Evolutionary conservation across 2,113 vertebrate species (phyloP), one percentile per base, ranked within the genome.

Genomic region (Aleadryas rufinucha): DNA sequence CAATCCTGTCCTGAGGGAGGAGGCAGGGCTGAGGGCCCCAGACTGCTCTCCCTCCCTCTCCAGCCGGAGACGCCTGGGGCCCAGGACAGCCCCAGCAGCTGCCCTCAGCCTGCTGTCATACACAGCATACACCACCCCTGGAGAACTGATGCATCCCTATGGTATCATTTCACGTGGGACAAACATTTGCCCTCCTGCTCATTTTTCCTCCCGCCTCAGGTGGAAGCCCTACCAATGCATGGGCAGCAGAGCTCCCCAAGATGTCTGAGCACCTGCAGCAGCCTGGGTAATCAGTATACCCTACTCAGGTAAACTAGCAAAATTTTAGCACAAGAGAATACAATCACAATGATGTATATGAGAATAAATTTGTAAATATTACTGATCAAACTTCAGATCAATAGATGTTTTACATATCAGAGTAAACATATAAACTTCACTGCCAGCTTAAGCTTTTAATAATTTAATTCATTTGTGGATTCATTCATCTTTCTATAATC

Each of bases 101-200:
- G n/a, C 24, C 33, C 61, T 31, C 60, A n/a, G 30, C 21, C 65
- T 31, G 64, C 54, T 23, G 13, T 7, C 63, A 33, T 24, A 53
- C 60, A 33, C 16, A 15, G 6, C 2, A 0, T 52, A 10, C 13
- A 1, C 35, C 0, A 0, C 44, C 5, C 2, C 20, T 2, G 33
- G 3, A 14, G 10, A 77, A 8, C 16, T 2, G 42, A 8, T 13
- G 27, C 16, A 35, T 21, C 28, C 33, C 7, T 2, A 5, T 0
- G 2, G 17, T 10, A 13, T 6, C 11, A 8, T 20, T 52, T 19
- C 60, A 30, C 30, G 45, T 5, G 11, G 20, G 16, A 50, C 16
- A 39, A 90, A 57, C 14, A 33, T 61, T 63, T 47, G 30, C 27
- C 13, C 12, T 30, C 23, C 20, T 74, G 63, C 27, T 28, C 6